These are phyloP conservation scores for Anastatus disparis DNA, from an alignment of 1,140 invertebrate species.

Conservation along the genomic window DNA sequence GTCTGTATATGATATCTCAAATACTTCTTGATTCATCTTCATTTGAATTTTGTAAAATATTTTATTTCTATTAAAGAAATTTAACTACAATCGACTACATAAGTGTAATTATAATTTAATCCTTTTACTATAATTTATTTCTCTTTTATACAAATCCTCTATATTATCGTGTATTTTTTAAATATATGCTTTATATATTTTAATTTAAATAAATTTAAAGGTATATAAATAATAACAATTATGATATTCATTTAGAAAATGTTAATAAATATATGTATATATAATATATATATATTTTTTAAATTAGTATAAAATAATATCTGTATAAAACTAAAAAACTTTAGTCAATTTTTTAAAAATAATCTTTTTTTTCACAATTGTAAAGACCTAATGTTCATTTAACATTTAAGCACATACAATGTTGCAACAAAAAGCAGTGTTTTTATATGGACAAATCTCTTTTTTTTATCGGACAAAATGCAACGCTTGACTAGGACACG, in stretches of 20 bases:
- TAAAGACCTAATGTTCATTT: background rate
- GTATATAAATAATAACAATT: background rate
- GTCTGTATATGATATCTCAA: too few species aligned
- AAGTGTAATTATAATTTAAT: too few species aligned
- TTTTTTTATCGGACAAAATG: slow-evolving; percentile 52
- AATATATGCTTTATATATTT: too few species aligned
- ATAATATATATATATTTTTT: background rate
- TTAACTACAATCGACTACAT: too few species aligned
- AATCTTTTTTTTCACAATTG: background rate
- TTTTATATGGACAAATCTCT: background rate
- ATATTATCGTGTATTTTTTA: too few species aligned
- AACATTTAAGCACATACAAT: slow-evolving; percentile 16
- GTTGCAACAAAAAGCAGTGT: slow-evolving; percentile 17
- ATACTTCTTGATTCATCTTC: too few species aligned
- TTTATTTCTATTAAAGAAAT: too few species aligned
- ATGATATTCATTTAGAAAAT: slow-evolving; percentile 12
- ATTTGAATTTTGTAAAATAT: too few species aligned
- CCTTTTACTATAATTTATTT: too few species aligned
- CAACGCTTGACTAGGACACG: slow-evolving; percentile 61
- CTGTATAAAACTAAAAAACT: slow-evolving; percentile 11
- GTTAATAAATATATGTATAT: background rate
- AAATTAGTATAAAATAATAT: slow-evolving; percentile 13
- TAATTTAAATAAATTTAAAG: background rate
- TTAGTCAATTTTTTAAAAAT: background rate
- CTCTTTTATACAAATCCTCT: too few species aligned